Conservation (phyloP, 2,113 vertebrate genomes). For the Heterocephalus glaber region DNA sequence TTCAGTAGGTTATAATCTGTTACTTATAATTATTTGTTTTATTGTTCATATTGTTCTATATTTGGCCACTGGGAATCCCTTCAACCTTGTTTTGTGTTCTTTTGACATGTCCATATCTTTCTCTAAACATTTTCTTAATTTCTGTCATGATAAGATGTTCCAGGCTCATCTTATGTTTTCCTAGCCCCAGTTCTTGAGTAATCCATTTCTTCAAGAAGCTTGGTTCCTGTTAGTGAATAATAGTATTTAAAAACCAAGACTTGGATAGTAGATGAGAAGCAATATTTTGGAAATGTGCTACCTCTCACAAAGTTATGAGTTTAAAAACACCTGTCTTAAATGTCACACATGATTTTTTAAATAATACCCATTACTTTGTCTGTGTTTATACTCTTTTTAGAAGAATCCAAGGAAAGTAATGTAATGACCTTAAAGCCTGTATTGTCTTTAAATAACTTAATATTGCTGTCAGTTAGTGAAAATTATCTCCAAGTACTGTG, state of each 20-base stretch:
- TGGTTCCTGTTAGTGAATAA: slow-evolving; percentile 39
- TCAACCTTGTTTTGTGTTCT: neutral
- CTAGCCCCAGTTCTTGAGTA: neutral
- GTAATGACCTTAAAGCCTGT: neutral
- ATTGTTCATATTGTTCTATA: neutral
- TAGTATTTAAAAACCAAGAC: slow-evolving; percentile 43
- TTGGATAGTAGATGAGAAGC: neutral
- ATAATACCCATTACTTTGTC: neutral
- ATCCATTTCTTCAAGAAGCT: slow-evolving; percentile 48
- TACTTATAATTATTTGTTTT: slow-evolving; percentile 33
- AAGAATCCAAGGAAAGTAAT: slow-evolving; percentile 6
- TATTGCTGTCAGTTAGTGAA: neutral
- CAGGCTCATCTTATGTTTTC: slow-evolving; percentile 17
- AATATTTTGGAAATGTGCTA: slow-evolving; percentile 36
- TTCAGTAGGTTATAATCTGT: neutral
- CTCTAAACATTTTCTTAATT: slow-evolving; percentile 29
- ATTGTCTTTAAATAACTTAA: slow-evolving; percentile 47
- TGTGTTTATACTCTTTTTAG: slow-evolving; percentile 21
- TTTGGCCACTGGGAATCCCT: neutral
- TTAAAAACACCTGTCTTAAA: neutral
- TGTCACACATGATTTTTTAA: neutral
- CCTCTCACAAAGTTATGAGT: neutral
- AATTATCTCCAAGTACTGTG: slow-evolving; percentile 16
- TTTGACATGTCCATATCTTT: neutral
- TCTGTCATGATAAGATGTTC: neutral